These are phyloP conservation scores for Plagodis pulveraria DNA, from an alignment of 2,888 invertebrate genomes.

Conservation along the genomic window DNA sequence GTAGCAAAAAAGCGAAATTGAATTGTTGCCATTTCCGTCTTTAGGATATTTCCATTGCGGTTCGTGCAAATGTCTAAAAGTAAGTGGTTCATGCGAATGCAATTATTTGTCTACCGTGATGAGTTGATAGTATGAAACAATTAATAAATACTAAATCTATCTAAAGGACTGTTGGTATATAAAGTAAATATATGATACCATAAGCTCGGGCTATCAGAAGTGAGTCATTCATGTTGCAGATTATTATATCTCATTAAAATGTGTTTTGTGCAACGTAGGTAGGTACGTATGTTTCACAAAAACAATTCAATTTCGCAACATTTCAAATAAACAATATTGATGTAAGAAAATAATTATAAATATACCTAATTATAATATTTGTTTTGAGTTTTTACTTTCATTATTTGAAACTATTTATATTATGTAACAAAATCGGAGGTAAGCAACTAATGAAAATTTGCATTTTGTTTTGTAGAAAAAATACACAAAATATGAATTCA, in stretches of 20 bases:
- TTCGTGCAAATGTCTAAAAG: conserved; percentile 72
- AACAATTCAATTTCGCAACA: conserved; percentile 74
- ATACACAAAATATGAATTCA: conserved; percentile 5
- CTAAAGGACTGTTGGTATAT: conserved; percentile 39
- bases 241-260: conserved; percentile 13
- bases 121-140: conserved; percentile 53
- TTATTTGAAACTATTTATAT: no score
- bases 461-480: conserved; percentile 3
- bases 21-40: conserved; percentile 81
- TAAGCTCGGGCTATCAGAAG: conserved; percentile 25
- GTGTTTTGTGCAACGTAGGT: conserved; percentile 28
- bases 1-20: conserved; percentile 83
- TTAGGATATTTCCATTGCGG: conserved; percentile 69
- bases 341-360: background rate
- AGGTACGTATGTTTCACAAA: conserved; percentile 32
- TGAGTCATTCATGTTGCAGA: conserved; percentile 22
- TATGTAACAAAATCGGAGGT: no score
- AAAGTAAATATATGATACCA: conserved; percentile 8
- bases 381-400: no score
- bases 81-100: conserved; percentile 74
- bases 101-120: conserved; percentile 72
- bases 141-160: conserved; percentile 56
- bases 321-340: conserved; percentile 15
- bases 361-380: background rate
- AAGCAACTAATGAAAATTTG: no score